These are phyloP conservation scores for Bovichtus diacanthus DNA, from an alignment of 2,797 vertebrate genomes.

Conservation along the genomic window DNA sequence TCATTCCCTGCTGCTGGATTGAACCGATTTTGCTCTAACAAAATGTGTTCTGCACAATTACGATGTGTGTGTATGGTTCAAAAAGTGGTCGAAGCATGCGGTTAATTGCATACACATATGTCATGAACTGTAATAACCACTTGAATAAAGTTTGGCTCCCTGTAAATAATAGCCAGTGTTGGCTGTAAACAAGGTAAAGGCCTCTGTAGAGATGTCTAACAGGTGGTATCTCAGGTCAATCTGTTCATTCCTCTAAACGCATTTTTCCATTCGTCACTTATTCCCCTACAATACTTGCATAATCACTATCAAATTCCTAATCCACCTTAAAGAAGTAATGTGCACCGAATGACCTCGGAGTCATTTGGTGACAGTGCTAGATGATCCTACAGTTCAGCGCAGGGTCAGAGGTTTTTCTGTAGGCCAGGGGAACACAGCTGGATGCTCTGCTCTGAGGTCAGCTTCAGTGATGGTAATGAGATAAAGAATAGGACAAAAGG, in stretches of 20 bases:
- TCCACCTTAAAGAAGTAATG: slow-evolving; percentile 32
- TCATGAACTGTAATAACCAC: slow-evolving; percentile 71
- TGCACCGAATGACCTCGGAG: slow-evolving; percentile 62
- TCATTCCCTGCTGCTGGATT: slow-evolving; percentile 41
- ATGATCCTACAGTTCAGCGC: slow-evolving; percentile 86
- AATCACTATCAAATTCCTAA: slow-evolving; percentile 8
- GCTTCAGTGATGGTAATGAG: slow-evolving; percentile 86
- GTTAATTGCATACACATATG: slow-evolving; percentile 49
- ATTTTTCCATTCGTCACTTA: slow-evolving; percentile 45
- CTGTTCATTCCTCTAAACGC: slow-evolving; percentile 48
- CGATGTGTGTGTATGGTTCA: slow-evolving; percentile 25
- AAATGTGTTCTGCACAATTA: slow-evolving; percentile 17
- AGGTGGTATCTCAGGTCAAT: slow-evolving; percentile 70
- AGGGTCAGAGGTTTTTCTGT: slow-evolving; percentile 82
- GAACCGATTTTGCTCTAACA: slow-evolving; percentile 32
- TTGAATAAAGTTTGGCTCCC: slow-evolving; percentile 66
- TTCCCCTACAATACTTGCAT: background rate
- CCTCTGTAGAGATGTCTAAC: slow-evolving; percentile 56
- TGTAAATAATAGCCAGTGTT: slow-evolving; percentile 82
- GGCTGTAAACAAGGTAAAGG: slow-evolving; percentile 80
- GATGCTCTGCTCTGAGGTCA: slow-evolving; percentile 72
- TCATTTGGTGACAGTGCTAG: slow-evolving; percentile 80
- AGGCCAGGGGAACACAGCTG: slow-evolving; percentile 78
- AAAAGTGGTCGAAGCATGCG: slow-evolving; percentile 20
- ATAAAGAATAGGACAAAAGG: slow-evolving; percentile 83